Conservation (phyloP, 2,888 invertebrate species). For the Gymnoscelis rufifasciata region DNA sequence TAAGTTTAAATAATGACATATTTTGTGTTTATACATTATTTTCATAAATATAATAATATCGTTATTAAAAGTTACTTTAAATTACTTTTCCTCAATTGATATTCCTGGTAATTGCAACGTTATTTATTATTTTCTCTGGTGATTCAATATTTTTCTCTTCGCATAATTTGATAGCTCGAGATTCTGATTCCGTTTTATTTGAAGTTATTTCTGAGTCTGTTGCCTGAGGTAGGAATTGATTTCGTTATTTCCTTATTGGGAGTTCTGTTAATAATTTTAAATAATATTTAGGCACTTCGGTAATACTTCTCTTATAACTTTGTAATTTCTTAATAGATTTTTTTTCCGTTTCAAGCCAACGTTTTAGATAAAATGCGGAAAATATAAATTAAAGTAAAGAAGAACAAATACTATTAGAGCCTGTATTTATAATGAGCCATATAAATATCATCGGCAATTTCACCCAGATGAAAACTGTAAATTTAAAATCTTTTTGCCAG, state of each 20-base stretch:
- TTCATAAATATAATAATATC: neutral
- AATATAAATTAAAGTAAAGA: no score
- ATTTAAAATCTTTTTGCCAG: no score
- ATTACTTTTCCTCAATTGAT: conserved; percentile 13
- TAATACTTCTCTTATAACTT: no score
- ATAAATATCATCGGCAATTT: no score
- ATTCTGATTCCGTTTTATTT: conserved; percentile 10
- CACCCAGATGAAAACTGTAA: no score
- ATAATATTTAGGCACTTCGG: neutral
- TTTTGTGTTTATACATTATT: no score
- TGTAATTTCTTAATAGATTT: no score
- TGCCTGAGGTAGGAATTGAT: conserved; percentile 8
- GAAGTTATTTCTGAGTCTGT: conserved; percentile 11
- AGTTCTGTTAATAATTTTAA: neutral
- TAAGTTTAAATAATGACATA: no score
- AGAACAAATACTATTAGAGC: no score
- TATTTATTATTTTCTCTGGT: conserved; percentile 18
- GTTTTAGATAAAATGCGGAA: no score
- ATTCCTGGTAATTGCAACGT: conserved; percentile 13
- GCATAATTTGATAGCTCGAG: conserved; percentile 7
- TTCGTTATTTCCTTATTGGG: neutral
- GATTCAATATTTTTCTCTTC: conserved; percentile 12
- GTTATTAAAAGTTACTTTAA: conserved; percentile 6
- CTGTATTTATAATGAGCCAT: no score
- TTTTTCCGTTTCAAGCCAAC: no score